Percentiles rank a stretch among this genome's conserved stretches.
Conservation (phyloP, 2,888 invertebrate species). For the Eurytoma californica region DNA sequence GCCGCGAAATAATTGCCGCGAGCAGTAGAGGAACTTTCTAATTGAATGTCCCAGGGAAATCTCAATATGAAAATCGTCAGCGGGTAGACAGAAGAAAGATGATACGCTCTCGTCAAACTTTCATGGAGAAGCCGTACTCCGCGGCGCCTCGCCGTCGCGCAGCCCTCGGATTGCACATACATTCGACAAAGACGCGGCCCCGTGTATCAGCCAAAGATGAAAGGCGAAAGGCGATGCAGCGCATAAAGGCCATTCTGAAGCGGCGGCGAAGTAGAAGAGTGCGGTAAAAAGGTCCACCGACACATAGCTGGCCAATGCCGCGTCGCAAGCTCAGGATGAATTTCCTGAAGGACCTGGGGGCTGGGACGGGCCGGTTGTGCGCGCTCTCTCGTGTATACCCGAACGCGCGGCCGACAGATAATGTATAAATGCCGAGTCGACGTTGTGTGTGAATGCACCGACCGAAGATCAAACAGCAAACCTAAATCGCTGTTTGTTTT, state of each 20-base stretch:
- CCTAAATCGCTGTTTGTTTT: conserved; percentile 75
- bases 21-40: conserved; percentile 56
- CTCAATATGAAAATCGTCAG: conserved; percentile 54
- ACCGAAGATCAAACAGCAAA: conserved; percentile 75
- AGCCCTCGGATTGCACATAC: conserved; percentile 8
- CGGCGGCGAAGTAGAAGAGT: conserved; percentile 59
- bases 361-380: neutral
- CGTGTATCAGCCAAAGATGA: conserved; percentile 65
- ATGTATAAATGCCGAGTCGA: conserved; percentile 67
- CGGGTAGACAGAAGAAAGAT: conserved; percentile 45
- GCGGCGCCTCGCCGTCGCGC: no score
- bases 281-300: conserved; percentile 23
- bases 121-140: conserved; percentile 27
- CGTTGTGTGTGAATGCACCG: conserved; percentile 71
- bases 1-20: conserved; percentile 49
- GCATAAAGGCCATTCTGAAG: conserved; percentile 73
- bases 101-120: conserved; percentile 48
- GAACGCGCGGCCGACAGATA: conserved; percentile 72
- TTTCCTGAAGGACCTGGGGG: conserved; percentile 47
- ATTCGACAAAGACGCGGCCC: neutral
- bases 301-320: conserved; percentile 23
- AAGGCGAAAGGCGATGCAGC: conserved; percentile 62
- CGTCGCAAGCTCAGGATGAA: conserved; percentile 13
- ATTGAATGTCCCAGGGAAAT: conserved; percentile 61
- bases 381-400: conserved; percentile 35